Evolutionary conservation across 1,140 invertebrate genomes (phyloP), one percentile per base, ranked within the genome.

Genomic region (Psix sp.): DNA sequence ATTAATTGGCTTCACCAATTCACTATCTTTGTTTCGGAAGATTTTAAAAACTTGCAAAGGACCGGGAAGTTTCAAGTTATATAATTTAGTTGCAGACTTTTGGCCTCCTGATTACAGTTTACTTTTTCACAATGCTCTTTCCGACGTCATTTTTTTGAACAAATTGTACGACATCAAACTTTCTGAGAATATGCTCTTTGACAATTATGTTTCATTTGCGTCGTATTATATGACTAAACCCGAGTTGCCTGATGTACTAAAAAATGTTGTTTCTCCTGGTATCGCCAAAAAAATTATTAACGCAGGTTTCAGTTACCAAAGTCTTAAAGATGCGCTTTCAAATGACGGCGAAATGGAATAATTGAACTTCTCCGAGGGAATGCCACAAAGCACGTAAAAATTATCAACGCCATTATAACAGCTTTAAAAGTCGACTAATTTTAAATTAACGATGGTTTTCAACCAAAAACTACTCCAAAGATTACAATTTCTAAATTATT

Each of bases 21-120:
- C 43, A 3, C 29, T 66, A 16, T 17, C 51, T 6, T 24, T 43
- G 13, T 49, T 67, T 13, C 31, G 26, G 43, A 56, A 57, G 3
- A 18, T 3, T 26, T 36, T 49, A 10, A 33, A 21, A 13, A 14
- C 39, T 36, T 38, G 43, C 10, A 67, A 67, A 36, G 20, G 26
- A 2, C 3, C 13, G 0, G 39, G 26, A 14, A 42, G 36, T 18
- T 36, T 67, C 15, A 35, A 57, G 11, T 9, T 57, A 17, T 26
- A 6, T n/a, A 51, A 48, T 15, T 57, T 67, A 29, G 43, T 45
- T 15, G 36, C 18, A 10, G 39, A 65, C 39, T 65, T 45, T 39
- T 45, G 52, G 13, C 10, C 18, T 6, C 5, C 1, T 3, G 20
- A 52, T 29, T n/a, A 65, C 5, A 20, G 2, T 14, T 6, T 31